A percentile compares a stretch with the other conserved stretches of the same genome.
These are phyloP conservation scores for Seira musarum DNA, from an alignment of 2,888 invertebrate species.

Conservation along the genomic window DNA sequence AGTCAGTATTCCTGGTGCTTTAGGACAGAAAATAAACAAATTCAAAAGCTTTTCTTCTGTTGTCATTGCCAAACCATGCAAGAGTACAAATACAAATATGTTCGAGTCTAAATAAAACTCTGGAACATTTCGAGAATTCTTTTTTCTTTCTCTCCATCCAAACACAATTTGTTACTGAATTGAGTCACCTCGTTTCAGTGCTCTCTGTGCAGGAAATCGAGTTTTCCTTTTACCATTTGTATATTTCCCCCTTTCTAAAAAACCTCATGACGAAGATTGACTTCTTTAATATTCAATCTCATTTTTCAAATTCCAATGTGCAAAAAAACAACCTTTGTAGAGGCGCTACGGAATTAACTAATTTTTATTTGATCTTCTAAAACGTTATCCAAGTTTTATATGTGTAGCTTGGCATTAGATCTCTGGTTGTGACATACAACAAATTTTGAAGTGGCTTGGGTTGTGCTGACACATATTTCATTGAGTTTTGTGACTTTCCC, in stretches of 20 bases:
- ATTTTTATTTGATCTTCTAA: too few species aligned
- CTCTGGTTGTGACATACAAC: too few species aligned
- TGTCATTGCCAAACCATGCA: too few species aligned
- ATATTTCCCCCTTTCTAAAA: conserved; percentile 8
- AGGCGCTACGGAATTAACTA: too few species aligned
- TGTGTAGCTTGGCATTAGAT: too few species aligned
- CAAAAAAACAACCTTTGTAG: too few species aligned
- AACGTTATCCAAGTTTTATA: too few species aligned
- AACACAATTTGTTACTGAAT: not conserved
- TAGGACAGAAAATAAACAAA: conserved; percentile 20
- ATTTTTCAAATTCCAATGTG: conserved; percentile 37
- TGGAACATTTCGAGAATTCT: not conserved
- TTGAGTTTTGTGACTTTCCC: not conserved
- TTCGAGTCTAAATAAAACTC: not conserved
- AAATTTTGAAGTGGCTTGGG: too few species aligned
- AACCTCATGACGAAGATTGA: conserved; percentile 42
- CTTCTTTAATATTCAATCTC: conserved; percentile 32
- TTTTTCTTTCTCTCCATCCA: conserved; percentile 2
- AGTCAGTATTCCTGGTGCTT: not conserved
- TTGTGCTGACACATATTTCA: too few species aligned
- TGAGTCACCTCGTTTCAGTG: not conserved
- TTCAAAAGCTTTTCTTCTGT: too few species aligned
- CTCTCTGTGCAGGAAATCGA: not conserved
- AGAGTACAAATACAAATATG: too few species aligned
- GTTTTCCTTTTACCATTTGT: not conserved